These are phyloP conservation scores for Piliocolobus tephrosceles DNA, from an alignment of 2,113 vertebrate species.

Conservation along the genomic window DNA sequence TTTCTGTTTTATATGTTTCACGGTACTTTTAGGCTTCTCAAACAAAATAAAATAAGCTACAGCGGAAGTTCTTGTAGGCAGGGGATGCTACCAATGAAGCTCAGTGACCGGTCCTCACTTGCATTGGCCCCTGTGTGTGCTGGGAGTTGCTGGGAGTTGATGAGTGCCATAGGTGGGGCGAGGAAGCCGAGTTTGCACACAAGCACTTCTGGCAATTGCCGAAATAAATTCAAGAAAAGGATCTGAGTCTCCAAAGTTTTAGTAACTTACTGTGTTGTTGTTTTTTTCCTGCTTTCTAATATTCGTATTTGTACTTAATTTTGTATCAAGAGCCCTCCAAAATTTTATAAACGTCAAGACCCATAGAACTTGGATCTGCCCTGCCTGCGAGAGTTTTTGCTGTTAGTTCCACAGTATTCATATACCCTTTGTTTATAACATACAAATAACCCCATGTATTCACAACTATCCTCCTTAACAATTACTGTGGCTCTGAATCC, in stretches of 20 bases:
- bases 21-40: background rate
- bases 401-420: background rate
- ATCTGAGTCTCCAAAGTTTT: background rate
- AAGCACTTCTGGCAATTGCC: background rate
- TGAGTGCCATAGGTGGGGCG: accelerated
- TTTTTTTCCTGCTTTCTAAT: background rate
- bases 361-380: background rate
- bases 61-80: background rate
- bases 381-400: background rate
- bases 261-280: background rate
- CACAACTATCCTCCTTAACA: background rate
- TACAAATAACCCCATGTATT: background rate
- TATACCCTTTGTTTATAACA: background rate
- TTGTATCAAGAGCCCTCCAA: background rate
- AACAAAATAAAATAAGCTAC: background rate
- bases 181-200: background rate
- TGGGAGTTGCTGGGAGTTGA: background rate
- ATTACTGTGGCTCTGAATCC: background rate
- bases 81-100: background rate
- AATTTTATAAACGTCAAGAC: background rate
- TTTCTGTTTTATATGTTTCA: background rate
- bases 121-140: background rate
- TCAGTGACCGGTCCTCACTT: background rate
- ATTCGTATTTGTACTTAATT: background rate
- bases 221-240: background rate